Conservation (phyloP, 2,888 invertebrate genomes). For the Erebia palarica region DNA sequence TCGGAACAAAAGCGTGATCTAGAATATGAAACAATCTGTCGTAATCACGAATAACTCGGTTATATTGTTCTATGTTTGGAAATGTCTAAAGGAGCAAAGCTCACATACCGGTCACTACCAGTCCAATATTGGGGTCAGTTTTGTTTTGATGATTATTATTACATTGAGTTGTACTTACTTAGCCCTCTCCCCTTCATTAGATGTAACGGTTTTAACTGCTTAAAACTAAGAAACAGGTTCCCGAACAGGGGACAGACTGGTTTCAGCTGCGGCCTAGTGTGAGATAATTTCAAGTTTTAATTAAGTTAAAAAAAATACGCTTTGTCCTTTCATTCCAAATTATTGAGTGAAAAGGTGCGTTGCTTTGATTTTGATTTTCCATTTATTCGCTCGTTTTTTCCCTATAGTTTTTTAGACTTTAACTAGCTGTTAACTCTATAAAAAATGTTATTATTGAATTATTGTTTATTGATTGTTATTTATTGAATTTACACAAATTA, state of each 20-base stretch:
- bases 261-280: constrained; percentile 68
- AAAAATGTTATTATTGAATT: too few species aligned
- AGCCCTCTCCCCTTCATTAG: constrained; percentile 80
- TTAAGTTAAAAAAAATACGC: constrained; percentile 55
- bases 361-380: constrained; percentile 4
- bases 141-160: constrained; percentile 76
- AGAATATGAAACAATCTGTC: neutral
- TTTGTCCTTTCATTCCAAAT: constrained; percentile 10
- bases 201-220: constrained; percentile 81
- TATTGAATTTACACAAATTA: neutral
- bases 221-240: constrained; percentile 81
- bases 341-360: constrained; percentile 10
- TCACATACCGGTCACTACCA: constrained; percentile 70
- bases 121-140: constrained; percentile 72
- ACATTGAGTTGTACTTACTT: constrained; percentile 65
- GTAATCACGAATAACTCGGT: neutral
- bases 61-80: neutral
- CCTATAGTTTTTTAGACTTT: neutral
- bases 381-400: neutral
- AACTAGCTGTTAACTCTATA: neutral
- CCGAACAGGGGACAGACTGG: constrained; percentile 70
- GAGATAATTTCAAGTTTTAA: constrained; percentile 72
- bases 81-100: neutral
- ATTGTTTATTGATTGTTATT: too few species aligned
- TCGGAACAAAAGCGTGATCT: neutral